These are phyloP conservation scores for Helicoverpa zea DNA, from an alignment of 1,140 invertebrate genomes.

Conservation along the genomic window DNA sequence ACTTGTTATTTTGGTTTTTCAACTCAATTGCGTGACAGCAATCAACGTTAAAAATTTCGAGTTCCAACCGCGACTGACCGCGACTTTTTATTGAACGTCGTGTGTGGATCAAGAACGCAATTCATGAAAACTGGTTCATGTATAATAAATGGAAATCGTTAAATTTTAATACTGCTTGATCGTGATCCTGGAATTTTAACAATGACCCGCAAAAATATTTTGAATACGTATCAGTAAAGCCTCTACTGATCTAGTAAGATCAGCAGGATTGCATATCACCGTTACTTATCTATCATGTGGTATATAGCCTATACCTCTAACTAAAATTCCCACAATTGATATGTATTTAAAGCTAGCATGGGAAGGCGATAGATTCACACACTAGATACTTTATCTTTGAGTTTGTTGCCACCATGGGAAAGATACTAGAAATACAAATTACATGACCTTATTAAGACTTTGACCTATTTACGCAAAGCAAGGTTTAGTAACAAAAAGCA, in stretches of 20 bases:
- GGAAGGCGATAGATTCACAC: constrained; percentile 9
- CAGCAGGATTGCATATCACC: too few species aligned
- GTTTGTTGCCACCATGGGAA: background rate
- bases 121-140: constrained; percentile 10
- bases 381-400: background rate
- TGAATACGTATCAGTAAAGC: background rate
- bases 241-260: too few species aligned
- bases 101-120: background rate
- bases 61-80: background rate
- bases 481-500: too few species aligned
- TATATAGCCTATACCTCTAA: background rate
- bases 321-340: constrained; percentile 26
- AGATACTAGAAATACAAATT: background rate
- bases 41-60: background rate
- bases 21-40: background rate
- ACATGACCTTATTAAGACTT: background rate
- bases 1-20: too few species aligned
- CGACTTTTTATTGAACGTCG: constrained; percentile 3
- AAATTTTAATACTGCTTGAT: background rate
- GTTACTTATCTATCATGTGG: too few species aligned
- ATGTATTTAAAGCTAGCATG: background rate
- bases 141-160: constrained; percentile 10
- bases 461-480: background rate
- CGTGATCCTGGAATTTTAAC: constrained; percentile 2
- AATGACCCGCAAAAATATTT: constrained; percentile 13